phyloP scores from a whole-genome alignment of 2,113 vertebrate genomes.

The Pionites leucogaster region DNA sequence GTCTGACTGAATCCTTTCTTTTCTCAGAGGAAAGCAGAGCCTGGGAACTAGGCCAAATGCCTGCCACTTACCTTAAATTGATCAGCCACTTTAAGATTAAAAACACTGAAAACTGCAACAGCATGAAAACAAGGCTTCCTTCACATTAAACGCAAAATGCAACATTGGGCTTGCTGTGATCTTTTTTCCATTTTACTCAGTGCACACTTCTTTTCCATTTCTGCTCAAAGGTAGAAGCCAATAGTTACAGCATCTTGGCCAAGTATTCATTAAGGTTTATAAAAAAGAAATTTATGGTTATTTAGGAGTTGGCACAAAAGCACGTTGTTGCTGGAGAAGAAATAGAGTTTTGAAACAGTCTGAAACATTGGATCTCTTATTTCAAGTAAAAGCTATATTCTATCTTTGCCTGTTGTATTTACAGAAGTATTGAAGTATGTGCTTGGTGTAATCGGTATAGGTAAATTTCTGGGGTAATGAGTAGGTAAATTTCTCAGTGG shows the following conservation, averaged over 20 bases:
- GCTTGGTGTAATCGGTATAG: background rate
- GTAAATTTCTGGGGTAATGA: background rate
- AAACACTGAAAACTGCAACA: constrained; percentile 72
- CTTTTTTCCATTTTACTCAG: constrained; percentile 74
- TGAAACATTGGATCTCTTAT: constrained; percentile 28
- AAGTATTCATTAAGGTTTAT: constrained; percentile 78
- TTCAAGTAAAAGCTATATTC: constrained; percentile 40
- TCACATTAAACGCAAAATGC: constrained; percentile 74
- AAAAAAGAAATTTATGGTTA: constrained; percentile 77
- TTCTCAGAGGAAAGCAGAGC: constrained; percentile 72
- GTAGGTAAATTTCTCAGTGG: background rate
- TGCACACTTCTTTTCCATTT: constrained; percentile 68
- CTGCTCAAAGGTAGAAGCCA: constrained; percentile 71
- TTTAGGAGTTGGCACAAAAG: constrained; percentile 73
- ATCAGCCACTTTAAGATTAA: constrained; percentile 79
- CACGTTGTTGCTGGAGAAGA: constrained; percentile 65
- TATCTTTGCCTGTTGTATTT: background rate
- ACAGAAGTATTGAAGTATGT: background rate
- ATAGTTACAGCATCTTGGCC: constrained; percentile 75
- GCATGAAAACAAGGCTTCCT: constrained; percentile 74
- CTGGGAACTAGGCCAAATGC: constrained; percentile 80
- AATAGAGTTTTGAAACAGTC: constrained; percentile 68
- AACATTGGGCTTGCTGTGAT: constrained; percentile 72
- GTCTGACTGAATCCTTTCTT: constrained; percentile 80
- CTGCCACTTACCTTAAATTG: constrained; percentile 82